These are phyloP conservation scores for Pteropus alecto DNA, from an alignment of 2,113 vertebrate species.

Conservation along the genomic window DNA sequence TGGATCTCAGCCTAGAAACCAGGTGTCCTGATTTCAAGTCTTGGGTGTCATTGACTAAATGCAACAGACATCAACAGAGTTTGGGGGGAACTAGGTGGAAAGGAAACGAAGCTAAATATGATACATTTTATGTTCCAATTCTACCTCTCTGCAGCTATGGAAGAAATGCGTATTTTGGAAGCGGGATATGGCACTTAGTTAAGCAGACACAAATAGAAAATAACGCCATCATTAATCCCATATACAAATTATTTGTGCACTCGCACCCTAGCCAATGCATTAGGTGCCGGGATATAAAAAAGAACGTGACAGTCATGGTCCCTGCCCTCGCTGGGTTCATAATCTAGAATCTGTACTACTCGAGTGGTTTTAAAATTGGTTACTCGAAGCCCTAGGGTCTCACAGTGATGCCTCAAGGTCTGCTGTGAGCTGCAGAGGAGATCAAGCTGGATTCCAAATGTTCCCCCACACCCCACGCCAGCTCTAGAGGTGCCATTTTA, in stretches of 20 bases:
- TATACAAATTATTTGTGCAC: neutral
- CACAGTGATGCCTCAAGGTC: neutral
- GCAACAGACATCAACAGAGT: neutral
- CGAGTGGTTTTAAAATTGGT: neutral
- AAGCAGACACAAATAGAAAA: neutral
- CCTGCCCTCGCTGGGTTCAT: neutral
- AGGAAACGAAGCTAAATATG: neutral
- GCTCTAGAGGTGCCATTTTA: neutral
- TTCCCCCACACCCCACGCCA: neutral
- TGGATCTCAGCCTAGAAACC: neutral
- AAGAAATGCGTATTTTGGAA: neutral
- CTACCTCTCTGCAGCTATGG: neutral
- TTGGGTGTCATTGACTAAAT: neutral
- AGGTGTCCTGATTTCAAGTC: neutral
- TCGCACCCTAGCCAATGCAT: neutral
- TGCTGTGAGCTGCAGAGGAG: neutral
- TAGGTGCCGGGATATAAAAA: neutral
- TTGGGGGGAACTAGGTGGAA: neutral
- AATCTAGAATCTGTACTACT: neutral
- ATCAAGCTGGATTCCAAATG: rapidly evolving
- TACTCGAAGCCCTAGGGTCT: neutral
- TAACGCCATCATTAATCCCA: neutral
- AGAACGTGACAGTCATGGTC: neutral
- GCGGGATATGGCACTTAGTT: neutral
- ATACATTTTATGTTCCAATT: neutral